Evolutionary conservation across 2,797 vertebrate genomes (phyloP).

Genomic region (Pyrrhura leucotis): DNA sequence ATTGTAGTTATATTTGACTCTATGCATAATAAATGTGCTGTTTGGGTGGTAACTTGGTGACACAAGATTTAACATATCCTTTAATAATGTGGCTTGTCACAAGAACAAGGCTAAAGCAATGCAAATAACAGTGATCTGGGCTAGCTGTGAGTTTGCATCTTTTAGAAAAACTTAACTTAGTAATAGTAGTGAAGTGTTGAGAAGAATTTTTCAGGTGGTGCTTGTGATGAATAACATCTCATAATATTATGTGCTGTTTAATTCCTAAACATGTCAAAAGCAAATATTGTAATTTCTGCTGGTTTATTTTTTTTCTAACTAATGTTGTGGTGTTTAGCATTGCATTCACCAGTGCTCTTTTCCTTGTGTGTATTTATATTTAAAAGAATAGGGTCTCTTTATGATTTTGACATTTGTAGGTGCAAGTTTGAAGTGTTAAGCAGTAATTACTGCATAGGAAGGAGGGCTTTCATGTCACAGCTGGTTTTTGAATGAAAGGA

Average conservation of each 20-base stretch:
- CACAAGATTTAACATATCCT: neutral
- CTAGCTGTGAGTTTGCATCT: neutral
- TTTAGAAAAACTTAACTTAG: neutral
- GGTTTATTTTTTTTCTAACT: neutral
- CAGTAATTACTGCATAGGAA: neutral
- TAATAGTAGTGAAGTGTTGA: neutral
- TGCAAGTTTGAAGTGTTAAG: neutral
- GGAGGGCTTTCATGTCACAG: neutral
- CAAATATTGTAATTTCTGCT: neutral
- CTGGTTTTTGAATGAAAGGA: neutral
- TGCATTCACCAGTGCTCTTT: neutral
- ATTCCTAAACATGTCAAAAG: neutral
- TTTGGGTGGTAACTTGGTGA: neutral
- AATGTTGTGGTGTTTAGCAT: accelerated
- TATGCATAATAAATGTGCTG: neutral
- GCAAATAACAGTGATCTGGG: neutral
- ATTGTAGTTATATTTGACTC: neutral
- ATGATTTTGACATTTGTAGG: neutral
- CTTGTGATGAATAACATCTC: neutral
- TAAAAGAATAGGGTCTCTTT: neutral
- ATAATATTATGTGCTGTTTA: neutral
- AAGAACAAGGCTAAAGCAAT: neutral
- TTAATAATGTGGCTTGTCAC: neutral
- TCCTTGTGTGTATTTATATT: neutral
- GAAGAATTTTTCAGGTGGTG: neutral